Base-by-base conservation (phyloP, 2,888 invertebrate species). In the Drosophila anceps region DNA sequence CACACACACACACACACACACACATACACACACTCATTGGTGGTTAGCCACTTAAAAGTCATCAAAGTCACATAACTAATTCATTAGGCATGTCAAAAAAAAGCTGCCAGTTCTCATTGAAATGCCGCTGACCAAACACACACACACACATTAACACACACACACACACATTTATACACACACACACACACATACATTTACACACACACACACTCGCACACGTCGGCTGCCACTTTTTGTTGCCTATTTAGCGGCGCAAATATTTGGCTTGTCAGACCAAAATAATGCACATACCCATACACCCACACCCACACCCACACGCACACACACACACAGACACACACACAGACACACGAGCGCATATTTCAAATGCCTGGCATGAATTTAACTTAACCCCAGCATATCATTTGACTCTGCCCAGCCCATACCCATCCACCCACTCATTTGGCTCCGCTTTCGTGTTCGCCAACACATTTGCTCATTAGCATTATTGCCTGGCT, bases 401-500 rank as follows among this genome's bases (percentile, higher is more conserved):
- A 69, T 69, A 73, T 64, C 73, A 64, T 57, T 64, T 60, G 31
- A 35, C 39, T 55, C 4, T 54, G 3, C 33, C 33, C 50, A 13
- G 1, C 13, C 8, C 7, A 20, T 6, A 31, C 33, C 9, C 37
- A 5, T 24, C 44, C 33, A 9, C 13, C n/a, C 29, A 15, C 48
- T 12, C 10, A 51, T 43, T 12, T 13, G 15, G 10, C 5, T 4
- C 10, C 20, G 20, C n/a, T 9, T 9, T 15, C 20, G 10, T 4
- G 2, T 4, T 27, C 37, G 27, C 39, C 44, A 61, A 55, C 58
- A 63, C 74, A 73, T 74, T 83, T 75, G 63, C 78, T 80, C 87
- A 82, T 82, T 82, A 83, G 78, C 82, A 73, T 86, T 83, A 81
- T 86, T 77, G 78, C 81, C 74, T 62, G 63, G 64, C 63, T 67